phyloP scores from a whole-genome alignment of 2,113 vertebrate genomes.

The Paramisgurnus dabryanus region DNA sequence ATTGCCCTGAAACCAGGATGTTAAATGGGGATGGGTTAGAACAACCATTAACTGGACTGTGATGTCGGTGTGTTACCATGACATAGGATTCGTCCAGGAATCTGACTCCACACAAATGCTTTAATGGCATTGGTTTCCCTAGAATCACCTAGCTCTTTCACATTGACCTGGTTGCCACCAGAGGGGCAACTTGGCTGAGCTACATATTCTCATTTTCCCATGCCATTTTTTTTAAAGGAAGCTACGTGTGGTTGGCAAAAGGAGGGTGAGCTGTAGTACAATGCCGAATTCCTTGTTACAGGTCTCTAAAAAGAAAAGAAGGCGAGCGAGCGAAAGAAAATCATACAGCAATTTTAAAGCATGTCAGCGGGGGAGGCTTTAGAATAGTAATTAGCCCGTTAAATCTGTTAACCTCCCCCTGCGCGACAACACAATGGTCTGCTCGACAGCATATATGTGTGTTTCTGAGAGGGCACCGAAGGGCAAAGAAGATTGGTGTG shows the following conservation, averaged over 20 bases:
- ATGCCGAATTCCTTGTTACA: conserved; percentile 35
- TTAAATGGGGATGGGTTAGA: not conserved
- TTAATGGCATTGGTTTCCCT: conserved; percentile 18
- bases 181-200: conserved; percentile 15
- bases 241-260: not conserved
- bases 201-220: not conserved
- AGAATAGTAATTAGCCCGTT: conserved; percentile 51
- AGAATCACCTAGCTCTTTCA: conserved; percentile 22
- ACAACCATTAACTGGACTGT: conserved; percentile 3
- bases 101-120: conserved; percentile 13
- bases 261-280: not conserved
- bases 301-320: conserved; percentile 12
- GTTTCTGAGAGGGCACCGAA: conserved; percentile 13
- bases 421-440: conserved; percentile 43
- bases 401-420: conserved; percentile 54
- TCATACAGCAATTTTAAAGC: conserved; percentile 50
- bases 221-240: not conserved
- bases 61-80: conserved; percentile 16
- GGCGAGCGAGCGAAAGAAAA: conserved; percentile 39
- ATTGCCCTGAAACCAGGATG: not conserved
- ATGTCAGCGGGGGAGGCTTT: conserved; percentile 49
- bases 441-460: conserved; percentile 12
- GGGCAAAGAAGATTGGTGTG: conserved; percentile 4
- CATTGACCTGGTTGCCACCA: not conserved
- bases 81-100: not conserved